phyloP scores from a whole-genome alignment of 2,797 vertebrate species.

The Taeniopygia guttata region DNA sequence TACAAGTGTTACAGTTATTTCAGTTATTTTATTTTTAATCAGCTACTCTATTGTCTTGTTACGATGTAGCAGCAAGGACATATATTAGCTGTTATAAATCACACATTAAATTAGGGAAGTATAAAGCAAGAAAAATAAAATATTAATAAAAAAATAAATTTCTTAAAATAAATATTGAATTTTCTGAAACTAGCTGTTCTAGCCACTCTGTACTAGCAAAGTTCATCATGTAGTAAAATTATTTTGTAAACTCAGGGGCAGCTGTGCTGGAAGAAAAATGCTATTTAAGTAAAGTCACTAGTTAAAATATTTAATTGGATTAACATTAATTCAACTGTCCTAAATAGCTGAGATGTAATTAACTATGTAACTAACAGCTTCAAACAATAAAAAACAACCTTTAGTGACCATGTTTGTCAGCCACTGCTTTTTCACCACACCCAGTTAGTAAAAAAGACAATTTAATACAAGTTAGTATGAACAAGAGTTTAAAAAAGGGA shows the following conservation, averaged over 20 bases:
- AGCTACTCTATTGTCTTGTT: not conserved
- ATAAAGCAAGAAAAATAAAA: not conserved
- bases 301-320: slow-evolving; percentile 24
- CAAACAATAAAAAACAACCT: slow-evolving; percentile 21
- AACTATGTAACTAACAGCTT: not conserved
- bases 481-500: not conserved
- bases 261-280: not conserved
- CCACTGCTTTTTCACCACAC: not conserved
- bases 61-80: not conserved
- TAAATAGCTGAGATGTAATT: slow-evolving; percentile 1
- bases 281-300: slow-evolving; percentile 18
- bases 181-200: not conserved
- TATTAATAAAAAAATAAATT: not conserved
- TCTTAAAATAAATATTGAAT: not conserved
- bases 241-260: not conserved
- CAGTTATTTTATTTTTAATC: not conserved
- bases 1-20: not conserved
- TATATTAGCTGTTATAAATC: not conserved
- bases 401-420: not conserved
- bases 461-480: not conserved
- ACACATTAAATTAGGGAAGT: not conserved
- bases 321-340: not conserved
- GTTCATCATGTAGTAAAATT: not conserved
- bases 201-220: not conserved
- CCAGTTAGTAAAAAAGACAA: not conserved